Conservation (phyloP, 2,113 vertebrate species). For the Pseudonaja textilis region DNA sequence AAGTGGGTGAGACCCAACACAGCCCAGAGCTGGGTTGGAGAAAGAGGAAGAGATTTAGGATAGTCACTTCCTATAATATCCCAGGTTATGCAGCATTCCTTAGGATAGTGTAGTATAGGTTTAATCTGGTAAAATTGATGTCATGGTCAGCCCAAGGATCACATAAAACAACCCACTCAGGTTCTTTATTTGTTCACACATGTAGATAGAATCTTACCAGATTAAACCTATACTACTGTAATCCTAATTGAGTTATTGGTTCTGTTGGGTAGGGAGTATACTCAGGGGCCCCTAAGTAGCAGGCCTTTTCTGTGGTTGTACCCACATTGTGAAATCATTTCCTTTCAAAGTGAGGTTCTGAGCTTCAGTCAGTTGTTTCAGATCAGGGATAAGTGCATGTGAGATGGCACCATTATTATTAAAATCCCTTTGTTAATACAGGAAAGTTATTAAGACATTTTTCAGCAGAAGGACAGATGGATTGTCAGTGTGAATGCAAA, state of each 20-base stretch:
- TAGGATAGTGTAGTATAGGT: not conserved
- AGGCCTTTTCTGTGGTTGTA: not conserved
- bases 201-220: not conserved
- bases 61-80: not conserved
- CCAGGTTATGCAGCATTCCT: not conserved
- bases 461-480: not conserved
- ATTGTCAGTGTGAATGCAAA: not conserved
- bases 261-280: not conserved
- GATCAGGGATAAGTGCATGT: not conserved
- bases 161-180: not conserved
- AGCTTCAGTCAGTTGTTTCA: not conserved
- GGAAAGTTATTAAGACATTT: not conserved
- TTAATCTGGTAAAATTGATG: not conserved
- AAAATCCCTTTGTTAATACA: not conserved
- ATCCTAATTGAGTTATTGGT: not conserved
- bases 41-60: not conserved
- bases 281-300: fast-evolving
- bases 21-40: not conserved
- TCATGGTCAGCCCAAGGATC: not conserved
- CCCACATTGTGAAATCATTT: not conserved
- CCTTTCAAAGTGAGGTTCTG: not conserved
- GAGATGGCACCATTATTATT: not conserved
- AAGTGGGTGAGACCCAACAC: not conserved
- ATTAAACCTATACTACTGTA: not conserved
- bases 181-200: not conserved